A percentile compares a stretch with the other conserved stretches of the same genome.
These are phyloP conservation scores for Erpornis zantholeuca DNA, from an alignment of 2,113 vertebrate genomes.

Conservation along the genomic window DNA sequence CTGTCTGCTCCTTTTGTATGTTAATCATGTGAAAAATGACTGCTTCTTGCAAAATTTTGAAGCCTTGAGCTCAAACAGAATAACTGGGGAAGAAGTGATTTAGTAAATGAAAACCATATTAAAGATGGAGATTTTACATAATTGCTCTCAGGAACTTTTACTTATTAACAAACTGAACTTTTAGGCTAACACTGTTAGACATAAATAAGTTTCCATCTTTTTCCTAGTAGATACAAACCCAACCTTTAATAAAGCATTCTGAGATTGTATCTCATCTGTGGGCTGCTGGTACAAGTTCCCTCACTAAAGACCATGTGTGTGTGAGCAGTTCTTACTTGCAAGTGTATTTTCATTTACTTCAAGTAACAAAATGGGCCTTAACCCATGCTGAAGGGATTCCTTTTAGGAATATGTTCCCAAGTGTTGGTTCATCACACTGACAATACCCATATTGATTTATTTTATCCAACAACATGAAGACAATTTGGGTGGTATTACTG, in stretches of 20 bases:
- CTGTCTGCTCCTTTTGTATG: constrained; percentile 26
- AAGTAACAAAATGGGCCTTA: background rate
- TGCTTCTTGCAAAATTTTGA: background rate
- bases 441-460: background rate
- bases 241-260: background rate
- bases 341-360: background rate
- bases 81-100: background rate
- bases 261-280: background rate
- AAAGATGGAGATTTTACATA: background rate
- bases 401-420: background rate
- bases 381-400: background rate
- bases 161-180: background rate
- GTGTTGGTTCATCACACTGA: background rate
- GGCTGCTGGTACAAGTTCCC: background rate
- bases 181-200: background rate
- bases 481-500: constrained; percentile 22
- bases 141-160: background rate
- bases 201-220: background rate
- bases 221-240: background rate
- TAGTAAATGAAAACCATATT: background rate
- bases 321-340: background rate
- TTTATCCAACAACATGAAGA: background rate
- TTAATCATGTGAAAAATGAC: constrained; percentile 19
- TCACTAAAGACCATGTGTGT: background rate
- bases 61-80: background rate